Base-by-base conservation (phyloP, 92 coral and sea anemone species). In the Ricordea florida region DNA sequence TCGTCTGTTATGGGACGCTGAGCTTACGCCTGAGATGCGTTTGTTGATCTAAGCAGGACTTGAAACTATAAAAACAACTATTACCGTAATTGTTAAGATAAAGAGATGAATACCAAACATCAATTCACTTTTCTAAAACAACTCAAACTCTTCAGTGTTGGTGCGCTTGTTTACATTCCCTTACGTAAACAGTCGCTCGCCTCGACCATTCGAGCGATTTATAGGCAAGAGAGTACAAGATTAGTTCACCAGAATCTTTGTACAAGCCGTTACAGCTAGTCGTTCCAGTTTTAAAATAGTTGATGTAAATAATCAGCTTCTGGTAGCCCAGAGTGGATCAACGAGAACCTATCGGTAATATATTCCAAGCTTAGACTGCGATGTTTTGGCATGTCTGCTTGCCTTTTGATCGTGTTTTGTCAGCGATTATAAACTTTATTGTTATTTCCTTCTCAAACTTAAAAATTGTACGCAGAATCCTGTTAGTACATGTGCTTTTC, bases 161-260 rank as follows among this genome's bases (percentile, higher is more conserved):
- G 42, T 25, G 31, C 55, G 67, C 44, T 86, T 86, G 83, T 86
- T 86, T 86, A 79, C 66, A 43, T 41, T 68, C 42, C 11, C 13
- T 5, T 80, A 30, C 24, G 74, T 86, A 86, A 86, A 86, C 91
- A 86, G 27, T 16, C 56, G 57, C 56, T 56, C 26, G 3, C 32
- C 45, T 59, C 47, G 20, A 48, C 22, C 8, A 26, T 27, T 16
- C 4, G 3, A 0, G 38, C 28, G 38, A 15, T 27, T 36, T 24
- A n/a, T n/a, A n/a, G n/a, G n/a, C n/a, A n/a, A n/a, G n/a, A n/a
- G n/a, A n/a, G n/a, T n/a, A n/a, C n/a, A n/a, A n/a, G n/a, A n/a
- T n/a, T n/a, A n/a, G n/a, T n/a, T n/a, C n/a, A n/a, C n/a, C n/a
- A n/a, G n/a, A n/a, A n/a, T n/a, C n/a, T n/a, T n/a, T n/a, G n/a